Evolutionary conservation across 2,113 vertebrate species (phyloP), one percentile per base, ranked within the genome.

Genomic region (human (Homo sapiens)): DNA sequence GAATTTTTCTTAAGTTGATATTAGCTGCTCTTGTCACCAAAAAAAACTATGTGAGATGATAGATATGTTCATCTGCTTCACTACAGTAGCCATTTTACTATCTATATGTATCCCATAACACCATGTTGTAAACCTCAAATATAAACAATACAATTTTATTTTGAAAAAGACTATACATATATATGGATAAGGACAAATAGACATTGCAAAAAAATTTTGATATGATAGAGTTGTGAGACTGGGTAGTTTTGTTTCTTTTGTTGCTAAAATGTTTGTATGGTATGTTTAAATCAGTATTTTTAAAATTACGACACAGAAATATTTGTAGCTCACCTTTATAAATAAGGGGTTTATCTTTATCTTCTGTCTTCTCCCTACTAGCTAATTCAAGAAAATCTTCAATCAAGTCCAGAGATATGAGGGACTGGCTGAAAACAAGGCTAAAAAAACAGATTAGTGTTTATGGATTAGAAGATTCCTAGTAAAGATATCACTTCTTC

Each of bases 351-450:
- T 99, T 99, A 0, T 98, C 99, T 94, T 99, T 99, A 76, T 99
- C 99, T 93, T 98, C 97, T 84, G 97, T 90, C 97, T 99, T 99
- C 80, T 99, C 99, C 97, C 99, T 99, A 98, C 99, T 99, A 81
- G 99, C 98, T 95, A 99, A 97, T 94, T 99, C 99, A 97, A 99
- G 99, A 98, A 99, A 99, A 99, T 99, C 99, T 98, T 99, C 99
- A 93, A 99, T 99, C 97, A 99, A 99, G 98, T 99, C 99, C 98
- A 99, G 98, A 94, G 99, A 99, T 98, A 99, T 99, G 17, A 99
- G 99, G 82, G 99, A 99, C 97, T 99, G 99, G 98, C 99, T 99
- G 96, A 99, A 99, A 96, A 99, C 99, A 98, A 99, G 99, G 92
- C 99, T 99, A 98, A 97, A 98, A 98, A 97, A 76, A 91, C 66